A percentile compares a stretch with the other conserved stretches of the same genome.
These are phyloP conservation scores for Drosophila funebris DNA, from an alignment of 1,140 invertebrate species.

Conservation along the genomic window DNA sequence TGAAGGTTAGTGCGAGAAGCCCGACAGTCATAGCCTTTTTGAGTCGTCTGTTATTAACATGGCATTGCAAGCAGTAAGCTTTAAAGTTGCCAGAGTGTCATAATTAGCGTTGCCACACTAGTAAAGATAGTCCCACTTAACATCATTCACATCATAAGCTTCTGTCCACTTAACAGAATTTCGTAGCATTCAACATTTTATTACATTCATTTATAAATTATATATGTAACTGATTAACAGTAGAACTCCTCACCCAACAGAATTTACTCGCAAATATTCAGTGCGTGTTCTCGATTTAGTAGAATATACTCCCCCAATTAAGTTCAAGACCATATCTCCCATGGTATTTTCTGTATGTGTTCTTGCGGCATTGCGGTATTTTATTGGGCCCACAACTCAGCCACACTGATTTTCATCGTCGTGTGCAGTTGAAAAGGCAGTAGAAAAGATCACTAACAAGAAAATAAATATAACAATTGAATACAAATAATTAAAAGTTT, in stretches of 20 bases:
- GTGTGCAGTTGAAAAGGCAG: constrained; percentile 63
- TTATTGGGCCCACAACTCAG: background rate
- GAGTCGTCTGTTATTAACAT: constrained; percentile 18
- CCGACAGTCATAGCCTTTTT: constrained; percentile 13
- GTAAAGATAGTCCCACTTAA: background rate
- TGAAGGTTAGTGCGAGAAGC: constrained; percentile 8
- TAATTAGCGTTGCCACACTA: constrained; percentile 13
- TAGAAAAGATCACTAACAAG: constrained; percentile 55
- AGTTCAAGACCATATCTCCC: background rate
- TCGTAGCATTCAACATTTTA: background rate
- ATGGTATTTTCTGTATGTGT: constrained; percentile 22
- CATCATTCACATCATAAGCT: background rate
- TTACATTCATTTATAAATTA: background rate
- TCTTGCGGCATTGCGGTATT: constrained; percentile 37
- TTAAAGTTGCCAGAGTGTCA: constrained; percentile 7
- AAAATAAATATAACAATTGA: constrained; percentile 62
- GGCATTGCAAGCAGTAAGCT: constrained; percentile 7
- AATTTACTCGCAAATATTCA: background rate
- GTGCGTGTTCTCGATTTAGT: background rate
- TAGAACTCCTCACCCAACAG: background rate
- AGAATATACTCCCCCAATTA: background rate
- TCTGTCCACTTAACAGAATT: background rate
- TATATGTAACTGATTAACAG: background rate
- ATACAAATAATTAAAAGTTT: constrained; percentile 32
- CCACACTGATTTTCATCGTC: constrained; percentile 52